Evolutionary conservation across 2,888 invertebrate species (phyloP).

Genomic region (Eubasilissa splendida): DNA sequence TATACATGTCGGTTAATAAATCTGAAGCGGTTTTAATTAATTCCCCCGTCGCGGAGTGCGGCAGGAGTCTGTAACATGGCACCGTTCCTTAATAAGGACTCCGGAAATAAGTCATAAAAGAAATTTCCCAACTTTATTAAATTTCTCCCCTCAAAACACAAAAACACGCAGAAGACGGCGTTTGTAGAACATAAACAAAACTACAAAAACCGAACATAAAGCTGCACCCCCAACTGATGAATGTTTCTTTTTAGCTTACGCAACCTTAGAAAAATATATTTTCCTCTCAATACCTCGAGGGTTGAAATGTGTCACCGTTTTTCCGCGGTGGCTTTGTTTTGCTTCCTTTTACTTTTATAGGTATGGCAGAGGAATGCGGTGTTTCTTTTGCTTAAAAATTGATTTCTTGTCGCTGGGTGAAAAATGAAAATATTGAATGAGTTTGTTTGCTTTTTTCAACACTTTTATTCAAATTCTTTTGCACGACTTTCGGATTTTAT

Average conservation of each 20-base stretch:
- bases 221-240: neutral
- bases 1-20: neutral
- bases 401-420: too few species aligned
- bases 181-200: conserved; percentile 38
- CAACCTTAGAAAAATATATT: neutral
- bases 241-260: neutral
- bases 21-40: conserved; percentile 25
- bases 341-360: too few species aligned
- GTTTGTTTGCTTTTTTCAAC: too few species aligned
- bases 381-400: too few species aligned
- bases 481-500: too few species aligned
- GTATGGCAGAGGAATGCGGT: too few species aligned
- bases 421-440: too few species aligned
- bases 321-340: too few species aligned
- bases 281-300: too few species aligned
- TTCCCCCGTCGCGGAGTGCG: conserved; percentile 3
- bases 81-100: conserved; percentile 29
- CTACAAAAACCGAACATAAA: conserved; percentile 28
- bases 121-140: conserved; percentile 39
- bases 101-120: conserved; percentile 41
- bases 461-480: too few species aligned
- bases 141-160: conserved; percentile 39
- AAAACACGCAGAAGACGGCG: conserved; percentile 36
- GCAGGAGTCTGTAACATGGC: conserved; percentile 30
- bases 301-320: too few species aligned